A percentile compares a stretch with the other conserved stretches of the same genome.
Evolutionary conservation across 1,140 invertebrate genomes (phyloP).

Genomic region (Meloidogyne floridensis): DNA sequence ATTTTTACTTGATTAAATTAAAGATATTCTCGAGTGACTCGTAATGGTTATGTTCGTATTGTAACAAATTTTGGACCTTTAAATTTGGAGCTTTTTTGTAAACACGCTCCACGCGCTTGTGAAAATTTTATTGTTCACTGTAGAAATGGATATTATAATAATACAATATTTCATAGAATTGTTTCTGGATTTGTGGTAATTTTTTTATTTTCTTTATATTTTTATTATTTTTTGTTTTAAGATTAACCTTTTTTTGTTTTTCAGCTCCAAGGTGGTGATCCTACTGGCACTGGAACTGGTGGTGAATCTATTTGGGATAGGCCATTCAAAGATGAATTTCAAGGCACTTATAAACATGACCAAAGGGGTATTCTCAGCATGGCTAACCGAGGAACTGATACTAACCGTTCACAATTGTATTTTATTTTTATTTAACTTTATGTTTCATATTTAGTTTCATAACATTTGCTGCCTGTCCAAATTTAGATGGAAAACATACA

Average conservation of each 20-base stretch:
- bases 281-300: conserved; percentile 88
- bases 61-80: conserved; percentile 85
- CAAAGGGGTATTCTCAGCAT: conserved; percentile 91
- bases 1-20: conserved; percentile 27
- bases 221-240: conserved; percentile 19
- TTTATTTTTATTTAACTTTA: conserved; percentile 66
- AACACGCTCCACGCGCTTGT: conserved; percentile 86
- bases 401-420: conserved; percentile 97
- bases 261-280: conserved; percentile 97
- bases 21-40: conserved; percentile 83
- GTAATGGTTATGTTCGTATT: conserved; percentile 93
- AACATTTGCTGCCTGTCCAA: conserved; percentile 91
- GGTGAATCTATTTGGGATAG: conserved; percentile 92
- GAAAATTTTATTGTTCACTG: conserved; percentile 95
- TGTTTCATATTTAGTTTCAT: conserved; percentile 79
- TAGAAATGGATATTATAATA: conserved; percentile 87
- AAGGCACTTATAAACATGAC: conserved; percentile 83
- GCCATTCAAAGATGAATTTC: conserved; percentile 92
- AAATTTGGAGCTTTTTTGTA: conserved; percentile 91
- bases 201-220: conserved; percentile 31
- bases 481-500: conserved; percentile 93
- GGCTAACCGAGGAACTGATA: conserved; percentile 94
- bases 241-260: conserved; percentile 20
- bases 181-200: conserved; percentile 89
- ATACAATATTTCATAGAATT: conserved; percentile 89